phyloP scores from a whole-genome alignment of 2,888 invertebrate species.

The Drosophila recens region DNA sequence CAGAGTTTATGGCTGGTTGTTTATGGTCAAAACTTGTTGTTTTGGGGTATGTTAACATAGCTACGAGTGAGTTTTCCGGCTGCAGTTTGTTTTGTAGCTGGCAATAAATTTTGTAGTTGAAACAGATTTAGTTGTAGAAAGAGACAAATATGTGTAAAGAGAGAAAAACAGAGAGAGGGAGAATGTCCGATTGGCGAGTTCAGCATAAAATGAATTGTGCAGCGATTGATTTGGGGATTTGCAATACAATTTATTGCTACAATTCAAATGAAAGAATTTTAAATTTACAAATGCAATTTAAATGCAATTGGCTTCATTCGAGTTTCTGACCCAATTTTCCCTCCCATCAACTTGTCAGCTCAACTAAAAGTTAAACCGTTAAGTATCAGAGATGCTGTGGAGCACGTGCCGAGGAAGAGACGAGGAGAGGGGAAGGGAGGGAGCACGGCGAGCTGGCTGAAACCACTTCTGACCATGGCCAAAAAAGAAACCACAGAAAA shows the following conservation, averaged over 20 bases:
- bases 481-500: slow-evolving; percentile 70
- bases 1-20: slow-evolving; percentile 66
- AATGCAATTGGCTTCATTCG: slow-evolving; percentile 16
- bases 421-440: background rate
- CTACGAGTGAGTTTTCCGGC: slow-evolving; percentile 30
- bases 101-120: slow-evolving; percentile 63
- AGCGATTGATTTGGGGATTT: slow-evolving; percentile 65
- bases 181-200: slow-evolving; percentile 48
- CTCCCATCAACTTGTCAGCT: slow-evolving; percentile 6
- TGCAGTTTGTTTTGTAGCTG: slow-evolving; percentile 61
- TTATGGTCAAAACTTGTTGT: slow-evolving; percentile 42
- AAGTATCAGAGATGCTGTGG: slow-evolving; percentile 25
- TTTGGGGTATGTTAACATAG: slow-evolving; percentile 32
- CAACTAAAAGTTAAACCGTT: slow-evolving; percentile 38
- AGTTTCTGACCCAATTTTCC: background rate
- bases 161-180: background rate
- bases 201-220: slow-evolving; percentile 65
- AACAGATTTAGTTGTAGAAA: slow-evolving; percentile 56
- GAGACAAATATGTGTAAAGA: background rate
- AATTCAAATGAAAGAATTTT: slow-evolving; percentile 15
- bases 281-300: slow-evolving; percentile 17
- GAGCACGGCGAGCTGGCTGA: slow-evolving; percentile 1
- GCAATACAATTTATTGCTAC: slow-evolving; percentile 51
- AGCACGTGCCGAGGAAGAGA: slow-evolving; percentile 28
- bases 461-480: slow-evolving; percentile 33